Evolutionary conservation across 2,888 invertebrate genomes (phyloP), one percentile per base, ranked within the genome.

Genomic region (Augochlorella aurata): DNA sequence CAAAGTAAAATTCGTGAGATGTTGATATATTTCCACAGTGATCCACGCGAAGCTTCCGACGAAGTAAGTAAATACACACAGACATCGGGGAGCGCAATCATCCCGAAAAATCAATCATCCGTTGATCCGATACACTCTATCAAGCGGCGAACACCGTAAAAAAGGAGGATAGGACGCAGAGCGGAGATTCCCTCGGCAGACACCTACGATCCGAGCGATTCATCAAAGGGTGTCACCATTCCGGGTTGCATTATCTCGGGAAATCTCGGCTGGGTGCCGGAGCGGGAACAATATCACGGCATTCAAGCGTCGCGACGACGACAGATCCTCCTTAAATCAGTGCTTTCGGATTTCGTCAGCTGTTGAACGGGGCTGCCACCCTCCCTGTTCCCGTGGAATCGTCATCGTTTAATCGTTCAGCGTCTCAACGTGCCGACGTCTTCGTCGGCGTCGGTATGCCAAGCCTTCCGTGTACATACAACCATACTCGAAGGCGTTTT

Each of bases 401-500:
- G 82, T 88, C 83, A 65, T 77, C 66, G 67, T 81, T 83, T 86
- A 88, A 88, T 86, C 82, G 81, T 72, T 54, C n/a, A 38, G 38
- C 38, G 38, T 38, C 38, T 38, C 75, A 24, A 54, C 47, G 74
- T 69, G 63, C 84, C 10, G 21, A 58, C 24, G 8, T 58, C 24
- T 58, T 58, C 24, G 21, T 54, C 52, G 58, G 77, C 79, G 77
- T 75, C 82, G 72, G 85, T 85, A 81, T 79, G 74, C 83, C 82
- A 84, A 58, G 52, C 61, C n/a, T 12, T 14, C 24, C 76, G 63
- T 49, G 38, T 0, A 47, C 52, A 18, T n/a, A n/a, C 65, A 58
- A 8, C 58, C 58, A 14, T 7, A 58, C 58, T 58, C 58, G 58
- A 16, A 7, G n/a, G 5, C 65, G 44, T 65, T 44, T n/a, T 21